Base-by-base conservation (phyloP, 2,113 vertebrate species). In the Argyrosomus japonicus region DNA sequence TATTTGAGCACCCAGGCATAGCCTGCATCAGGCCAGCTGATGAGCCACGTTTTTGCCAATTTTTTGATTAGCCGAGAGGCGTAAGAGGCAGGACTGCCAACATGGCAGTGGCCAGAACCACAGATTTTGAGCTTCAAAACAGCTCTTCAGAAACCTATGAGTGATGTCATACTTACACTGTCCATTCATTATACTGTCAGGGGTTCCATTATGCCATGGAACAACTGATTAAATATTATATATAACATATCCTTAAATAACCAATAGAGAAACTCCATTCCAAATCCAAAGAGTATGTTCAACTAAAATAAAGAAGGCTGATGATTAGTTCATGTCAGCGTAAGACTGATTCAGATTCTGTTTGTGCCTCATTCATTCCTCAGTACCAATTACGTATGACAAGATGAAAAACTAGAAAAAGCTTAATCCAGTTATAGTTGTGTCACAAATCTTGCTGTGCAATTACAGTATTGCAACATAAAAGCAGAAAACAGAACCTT, bases 401-500 rank as follows among this genome's bases (percentile, higher is more conserved):
- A 70, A 56, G 74, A 58, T 65, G 40, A 53, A 73, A 85, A 90
- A 68, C n/a, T 60, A 43, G 23, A 25, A 73, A 71, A 74, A 63
- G 29, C 53, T 56, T 68, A 63, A 84, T 82, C 77, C 69, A 62
- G 45, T 82, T 83, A 75, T 32, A 57, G 61, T 47, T 68, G 53
- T 68, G 79, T 71, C 70, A 72, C 53, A 82, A 83, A 79, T 83
- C 62, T 77, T 10, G 29, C 81, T 64, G 57, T 74, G 63, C 78
- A 68, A 19, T 80, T 82, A 77, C 43, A 74, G n/a, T 63, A 18
- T 40, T 48, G 48, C 13, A 5, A 77, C 62, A 86, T 57, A 58
- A 82, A 86, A 83, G 71, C 68, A 75, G 27, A 82, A 84, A 90
- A 83, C 64, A 68, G 11, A 75, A 72, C 60, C 65, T 79, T 85